These are phyloP conservation scores for Uropetala carovei DNA, from an alignment of 2,888 invertebrate genomes.

Conservation along the genomic window DNA sequence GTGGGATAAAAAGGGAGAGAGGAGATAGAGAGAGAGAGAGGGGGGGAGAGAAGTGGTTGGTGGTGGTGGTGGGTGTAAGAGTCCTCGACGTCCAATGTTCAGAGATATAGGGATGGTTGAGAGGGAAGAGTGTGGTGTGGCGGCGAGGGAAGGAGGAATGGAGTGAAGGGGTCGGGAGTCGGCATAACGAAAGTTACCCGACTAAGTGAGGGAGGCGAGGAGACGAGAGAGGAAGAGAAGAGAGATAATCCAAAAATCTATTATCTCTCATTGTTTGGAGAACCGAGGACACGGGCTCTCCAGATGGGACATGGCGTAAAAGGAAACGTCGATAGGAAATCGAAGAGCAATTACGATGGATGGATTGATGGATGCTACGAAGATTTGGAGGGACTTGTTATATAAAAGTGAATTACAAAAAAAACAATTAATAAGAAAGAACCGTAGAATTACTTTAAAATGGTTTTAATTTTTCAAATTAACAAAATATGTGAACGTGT, in stretches of 20 bases:
- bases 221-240: background rate
- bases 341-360: background rate
- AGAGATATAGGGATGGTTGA: background rate
- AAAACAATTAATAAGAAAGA: too few relatives aligned
- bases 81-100: too few relatives aligned
- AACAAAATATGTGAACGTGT: too few relatives aligned
- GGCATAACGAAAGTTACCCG: background rate
- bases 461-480: too few relatives aligned
- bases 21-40: background rate
- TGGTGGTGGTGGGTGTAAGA: background rate
- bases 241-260: slow-evolving; percentile 24
- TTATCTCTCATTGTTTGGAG: background rate
- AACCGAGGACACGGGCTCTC: background rate
- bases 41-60: background rate
- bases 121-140: background rate
- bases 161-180: background rate
- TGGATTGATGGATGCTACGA: too few relatives aligned
- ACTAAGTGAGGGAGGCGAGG: background rate
- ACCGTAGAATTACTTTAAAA: too few relatives aligned
- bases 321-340: background rate
- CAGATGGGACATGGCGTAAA: background rate
- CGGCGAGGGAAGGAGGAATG: background rate
- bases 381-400: too few relatives aligned
- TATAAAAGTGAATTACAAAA: too few relatives aligned
- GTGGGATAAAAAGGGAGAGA: background rate